Conservation (phyloP, 2,113 vertebrate genomes). For the Hepsetus odoe region DNA sequence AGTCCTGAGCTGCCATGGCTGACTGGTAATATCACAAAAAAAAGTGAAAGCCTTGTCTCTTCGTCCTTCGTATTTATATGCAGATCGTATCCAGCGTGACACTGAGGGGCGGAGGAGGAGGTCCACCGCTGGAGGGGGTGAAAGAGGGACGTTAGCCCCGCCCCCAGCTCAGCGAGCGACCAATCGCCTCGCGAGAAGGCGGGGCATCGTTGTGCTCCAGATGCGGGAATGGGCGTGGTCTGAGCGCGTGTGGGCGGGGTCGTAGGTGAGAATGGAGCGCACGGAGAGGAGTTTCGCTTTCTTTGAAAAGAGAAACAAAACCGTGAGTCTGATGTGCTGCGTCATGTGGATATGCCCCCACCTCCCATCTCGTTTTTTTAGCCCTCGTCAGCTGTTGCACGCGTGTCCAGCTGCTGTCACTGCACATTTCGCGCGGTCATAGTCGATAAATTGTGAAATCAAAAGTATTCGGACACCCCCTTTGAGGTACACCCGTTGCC, state of each 20-base stretch:
- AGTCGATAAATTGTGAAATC: too few relatives aligned
- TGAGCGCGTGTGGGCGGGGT: neutral
- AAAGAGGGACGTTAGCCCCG: neutral
- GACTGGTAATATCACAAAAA: neutral
- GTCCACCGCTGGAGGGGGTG: neutral
- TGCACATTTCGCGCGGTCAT: too few relatives aligned
- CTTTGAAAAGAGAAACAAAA: neutral
- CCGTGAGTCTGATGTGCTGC: neutral
- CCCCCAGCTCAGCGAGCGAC: neutral
- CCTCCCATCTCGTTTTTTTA: neutral
- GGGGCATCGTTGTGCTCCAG: neutral
- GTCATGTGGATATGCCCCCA: neutral
- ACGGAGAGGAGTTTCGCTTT: neutral
- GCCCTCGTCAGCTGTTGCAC: neutral
- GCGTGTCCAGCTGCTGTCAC: too few relatives aligned
- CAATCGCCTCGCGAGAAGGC: neutral
- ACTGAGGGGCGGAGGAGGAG: neutral
- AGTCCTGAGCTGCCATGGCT: conserved; percentile 73
- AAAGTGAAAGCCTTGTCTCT: conserved; percentile 2
- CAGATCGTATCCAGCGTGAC: conserved; percentile 12
- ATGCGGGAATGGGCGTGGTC: neutral
- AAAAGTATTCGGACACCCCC: too few relatives aligned
- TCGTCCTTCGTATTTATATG: conserved; percentile 27
- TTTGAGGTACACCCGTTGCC: too few relatives aligned
- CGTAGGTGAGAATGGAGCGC: too few relatives aligned